Percentiles rank a stretch among this genome's conserved stretches.
Conservation (phyloP, 2,888 invertebrate species). For the Anticlea derivata region DNA sequence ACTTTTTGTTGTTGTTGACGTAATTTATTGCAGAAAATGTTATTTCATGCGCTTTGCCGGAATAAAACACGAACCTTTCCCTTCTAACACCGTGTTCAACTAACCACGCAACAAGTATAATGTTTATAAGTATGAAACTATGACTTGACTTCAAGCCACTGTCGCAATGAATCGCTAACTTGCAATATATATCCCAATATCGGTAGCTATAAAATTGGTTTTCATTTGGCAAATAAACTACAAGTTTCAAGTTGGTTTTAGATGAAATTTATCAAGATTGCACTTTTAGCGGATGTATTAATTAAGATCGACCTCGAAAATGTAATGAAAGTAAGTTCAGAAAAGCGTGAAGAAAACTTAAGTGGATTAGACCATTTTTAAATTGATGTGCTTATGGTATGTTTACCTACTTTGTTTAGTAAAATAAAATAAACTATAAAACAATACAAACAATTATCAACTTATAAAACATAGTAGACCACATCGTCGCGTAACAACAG, state of each 20-base stretch:
- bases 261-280: slow-evolving; percentile 60
- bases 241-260: slow-evolving; percentile 55
- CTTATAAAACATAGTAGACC: too few relatives aligned
- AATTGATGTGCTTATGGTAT: slow-evolving; percentile 15
- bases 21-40: slow-evolving; percentile 15
- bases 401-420: slow-evolving; percentile 18
- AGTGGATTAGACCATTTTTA: slow-evolving; percentile 26
- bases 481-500: too few relatives aligned
- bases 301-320: slow-evolving; percentile 41
- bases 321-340: slow-evolving; percentile 45
- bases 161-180: slow-evolving; percentile 61
- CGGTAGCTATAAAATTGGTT: slow-evolving; percentile 39
- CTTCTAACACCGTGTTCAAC: slow-evolving; percentile 73
- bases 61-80: slow-evolving; percentile 63
- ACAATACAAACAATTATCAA: too few relatives aligned
- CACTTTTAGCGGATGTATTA: slow-evolving; percentile 45
- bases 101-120: slow-evolving; percentile 73
- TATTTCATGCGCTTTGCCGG: slow-evolving; percentile 19
- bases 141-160: slow-evolving; percentile 63
- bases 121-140: slow-evolving; percentile 77
- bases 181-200: slow-evolving; percentile 37
- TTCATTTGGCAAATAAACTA: slow-evolving; percentile 37
- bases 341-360: slow-evolving; percentile 49
- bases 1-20: slow-evolving; percentile 13
- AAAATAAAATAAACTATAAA: background rate